These are phyloP conservation scores for Oenanthe oenanthe DNA, from an alignment of 2,113 vertebrate species.

Conservation along the genomic window DNA sequence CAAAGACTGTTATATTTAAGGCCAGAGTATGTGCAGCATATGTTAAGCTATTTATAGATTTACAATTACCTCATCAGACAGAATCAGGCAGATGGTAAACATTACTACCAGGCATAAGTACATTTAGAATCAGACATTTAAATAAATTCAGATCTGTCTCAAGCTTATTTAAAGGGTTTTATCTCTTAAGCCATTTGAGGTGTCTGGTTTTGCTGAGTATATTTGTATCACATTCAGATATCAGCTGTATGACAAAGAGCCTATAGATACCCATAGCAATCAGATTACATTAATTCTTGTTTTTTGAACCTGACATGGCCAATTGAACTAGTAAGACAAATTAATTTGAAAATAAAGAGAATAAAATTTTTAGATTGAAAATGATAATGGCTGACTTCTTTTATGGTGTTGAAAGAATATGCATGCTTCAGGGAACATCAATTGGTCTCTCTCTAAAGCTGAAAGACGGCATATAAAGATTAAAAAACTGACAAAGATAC, in stretches of 20 bases:
- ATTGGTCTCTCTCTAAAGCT: conserved; percentile 34
- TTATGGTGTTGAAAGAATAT: conserved; percentile 53
- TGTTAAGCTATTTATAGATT: conserved; percentile 81
- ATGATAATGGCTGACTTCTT: conserved; percentile 30
- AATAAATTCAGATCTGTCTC: conserved; percentile 86
- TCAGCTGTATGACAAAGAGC: conserved; percentile 35
- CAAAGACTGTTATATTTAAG: conserved; percentile 78
- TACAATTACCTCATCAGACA: conserved; percentile 82
- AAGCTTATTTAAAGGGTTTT: conserved; percentile 87
- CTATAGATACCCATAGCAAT: conserved; percentile 55
- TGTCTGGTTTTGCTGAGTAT: conserved; percentile 69
- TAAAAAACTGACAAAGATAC: conserved; percentile 69
- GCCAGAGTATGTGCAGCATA: conserved; percentile 81
- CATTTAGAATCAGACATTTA: conserved; percentile 84
- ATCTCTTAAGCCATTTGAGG: conserved; percentile 76
- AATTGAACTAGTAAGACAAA: conserved; percentile 53
- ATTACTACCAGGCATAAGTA: conserved; percentile 78
- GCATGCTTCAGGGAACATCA: conserved; percentile 53
- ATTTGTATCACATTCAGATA: conserved; percentile 57
- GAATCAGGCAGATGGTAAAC: conserved; percentile 85
- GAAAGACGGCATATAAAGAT: conserved; percentile 55
- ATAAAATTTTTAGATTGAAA: conserved; percentile 24
- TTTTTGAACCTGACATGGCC: conserved; percentile 40
- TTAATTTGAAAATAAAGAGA: conserved; percentile 66
- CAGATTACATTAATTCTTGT: conserved; percentile 31